phyloP scores from a whole-genome alignment of 2,888 invertebrate genomes.

The Chymomyza procnemis region DNA sequence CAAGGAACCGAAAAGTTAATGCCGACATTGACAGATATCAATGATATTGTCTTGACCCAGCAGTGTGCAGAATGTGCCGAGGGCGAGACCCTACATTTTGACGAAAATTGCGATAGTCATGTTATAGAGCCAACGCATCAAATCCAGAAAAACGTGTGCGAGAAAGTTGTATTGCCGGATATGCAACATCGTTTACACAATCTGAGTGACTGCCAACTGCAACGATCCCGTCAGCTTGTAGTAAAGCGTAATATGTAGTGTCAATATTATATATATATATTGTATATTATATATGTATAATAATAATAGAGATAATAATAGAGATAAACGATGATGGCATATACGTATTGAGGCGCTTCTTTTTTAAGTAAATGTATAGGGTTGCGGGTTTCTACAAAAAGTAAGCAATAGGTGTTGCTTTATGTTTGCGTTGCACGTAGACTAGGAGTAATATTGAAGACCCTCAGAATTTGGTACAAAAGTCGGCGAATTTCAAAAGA shows the following conservation, averaged over 20 bases:
- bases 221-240: constrained; percentile 74
- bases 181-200: constrained; percentile 78
- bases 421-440: too few relatives aligned
- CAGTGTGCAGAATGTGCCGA: constrained; percentile 79
- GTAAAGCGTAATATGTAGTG: constrained; percentile 66
- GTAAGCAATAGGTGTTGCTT: too few relatives aligned
- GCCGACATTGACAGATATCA: constrained; percentile 78
- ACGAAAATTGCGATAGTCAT: constrained; percentile 73
- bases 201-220: constrained; percentile 76
- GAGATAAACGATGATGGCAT: too few relatives aligned
- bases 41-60: constrained; percentile 78
- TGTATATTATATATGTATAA: too few relatives aligned
- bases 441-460: too few relatives aligned
- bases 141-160: constrained; percentile 70
- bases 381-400: too few relatives aligned
- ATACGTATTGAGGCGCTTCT: too few relatives aligned
- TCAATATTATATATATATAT: too few relatives aligned
- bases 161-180: constrained; percentile 76
- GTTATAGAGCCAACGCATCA: constrained; percentile 56
- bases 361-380: too few relatives aligned
- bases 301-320: too few relatives aligned
- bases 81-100: constrained; percentile 77
- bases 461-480: too few relatives aligned
- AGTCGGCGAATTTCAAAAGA: too few relatives aligned
- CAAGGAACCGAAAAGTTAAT: constrained; percentile 71